Evolutionary conservation across 2,888 invertebrate species (phyloP).

Genomic region (Mesochorus sp.): DNA sequence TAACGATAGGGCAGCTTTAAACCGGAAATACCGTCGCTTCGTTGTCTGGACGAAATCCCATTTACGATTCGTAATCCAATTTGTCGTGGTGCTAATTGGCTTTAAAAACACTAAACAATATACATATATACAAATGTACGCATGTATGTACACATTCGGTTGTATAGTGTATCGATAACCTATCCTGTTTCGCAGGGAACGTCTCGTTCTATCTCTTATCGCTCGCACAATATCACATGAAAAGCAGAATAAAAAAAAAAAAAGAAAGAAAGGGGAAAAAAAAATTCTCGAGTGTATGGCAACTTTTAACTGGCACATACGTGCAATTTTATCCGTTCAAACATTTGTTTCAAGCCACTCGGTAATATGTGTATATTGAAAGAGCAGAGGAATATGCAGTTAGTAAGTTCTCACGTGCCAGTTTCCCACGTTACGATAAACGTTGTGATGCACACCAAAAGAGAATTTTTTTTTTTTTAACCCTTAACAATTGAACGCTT

Average conservation of each 20-base stretch:
- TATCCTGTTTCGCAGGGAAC: slow-evolving; percentile 24
- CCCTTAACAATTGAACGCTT: slow-evolving; percentile 37
- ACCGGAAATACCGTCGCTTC: slow-evolving; percentile 23
- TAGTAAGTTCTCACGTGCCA: slow-evolving; percentile 46
- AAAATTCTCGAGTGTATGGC: slow-evolving; percentile 12
- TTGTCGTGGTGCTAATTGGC: slow-evolving; percentile 57
- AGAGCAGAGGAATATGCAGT: slow-evolving; percentile 19
- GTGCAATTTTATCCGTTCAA: not conserved
- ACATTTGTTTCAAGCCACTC: not conserved
- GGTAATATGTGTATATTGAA: not conserved
- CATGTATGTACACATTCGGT: not conserved
- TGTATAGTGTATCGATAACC: slow-evolving; percentile 47
- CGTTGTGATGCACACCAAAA: slow-evolving; percentile 41
- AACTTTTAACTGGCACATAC: not conserved
- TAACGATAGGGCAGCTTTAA: not conserved
- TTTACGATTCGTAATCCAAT: slow-evolving; percentile 60
- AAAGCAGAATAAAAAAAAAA: too few species aligned
- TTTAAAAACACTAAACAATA: slow-evolving; percentile 34
- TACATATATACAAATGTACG: not conserved
- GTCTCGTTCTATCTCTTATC: slow-evolving; percentile 42
- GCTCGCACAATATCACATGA: slow-evolving; percentile 29
- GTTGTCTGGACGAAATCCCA: slow-evolving; percentile 60
- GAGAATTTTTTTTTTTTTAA: slow-evolving; percentile 36
- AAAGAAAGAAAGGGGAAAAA: too few species aligned
- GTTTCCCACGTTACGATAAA: slow-evolving; percentile 54